These are phyloP conservation scores for Carollia perspicillata DNA, from an alignment of 2,113 vertebrate species.

Conservation along the genomic window DNA sequence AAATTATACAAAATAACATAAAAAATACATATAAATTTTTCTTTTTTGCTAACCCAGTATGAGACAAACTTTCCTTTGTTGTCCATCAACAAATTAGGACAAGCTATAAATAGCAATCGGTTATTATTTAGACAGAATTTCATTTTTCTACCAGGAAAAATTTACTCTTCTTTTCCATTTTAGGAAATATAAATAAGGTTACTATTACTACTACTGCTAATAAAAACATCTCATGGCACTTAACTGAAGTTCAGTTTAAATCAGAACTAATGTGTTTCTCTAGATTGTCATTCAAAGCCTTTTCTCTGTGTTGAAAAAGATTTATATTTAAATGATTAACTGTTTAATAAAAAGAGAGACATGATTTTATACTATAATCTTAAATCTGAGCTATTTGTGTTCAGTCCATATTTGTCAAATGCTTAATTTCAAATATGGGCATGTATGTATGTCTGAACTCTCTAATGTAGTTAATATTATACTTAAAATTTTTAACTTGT, in stretches of 20 bases:
- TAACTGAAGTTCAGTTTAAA: slow-evolving; percentile 8
- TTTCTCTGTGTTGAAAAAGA: slow-evolving; percentile 8
- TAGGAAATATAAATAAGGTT: slow-evolving; percentile 15
- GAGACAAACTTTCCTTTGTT: slow-evolving; percentile 33
- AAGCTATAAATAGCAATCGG: background rate
- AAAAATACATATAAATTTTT: background rate
- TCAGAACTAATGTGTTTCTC: background rate
- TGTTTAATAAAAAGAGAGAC: background rate
- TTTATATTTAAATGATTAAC: background rate
- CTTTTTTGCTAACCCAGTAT: background rate
- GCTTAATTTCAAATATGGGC: background rate
- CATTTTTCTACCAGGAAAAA: background rate
- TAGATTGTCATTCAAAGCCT: background rate
- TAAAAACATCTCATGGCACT: background rate
- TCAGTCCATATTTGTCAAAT: background rate
- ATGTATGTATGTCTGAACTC: background rate
- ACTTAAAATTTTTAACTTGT: slow-evolving; percentile 24
- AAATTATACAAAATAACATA: background rate
- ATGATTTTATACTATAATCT: background rate
- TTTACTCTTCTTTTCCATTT: slow-evolving; percentile 30
- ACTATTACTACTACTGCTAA: background rate
- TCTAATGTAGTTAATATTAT: background rate
- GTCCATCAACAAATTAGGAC: background rate
- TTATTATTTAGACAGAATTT: slow-evolving; percentile 20
- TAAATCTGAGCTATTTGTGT: background rate